Conservation (phyloP, 2,888 invertebrate species). For the Yponomeuta cagnagella region DNA sequence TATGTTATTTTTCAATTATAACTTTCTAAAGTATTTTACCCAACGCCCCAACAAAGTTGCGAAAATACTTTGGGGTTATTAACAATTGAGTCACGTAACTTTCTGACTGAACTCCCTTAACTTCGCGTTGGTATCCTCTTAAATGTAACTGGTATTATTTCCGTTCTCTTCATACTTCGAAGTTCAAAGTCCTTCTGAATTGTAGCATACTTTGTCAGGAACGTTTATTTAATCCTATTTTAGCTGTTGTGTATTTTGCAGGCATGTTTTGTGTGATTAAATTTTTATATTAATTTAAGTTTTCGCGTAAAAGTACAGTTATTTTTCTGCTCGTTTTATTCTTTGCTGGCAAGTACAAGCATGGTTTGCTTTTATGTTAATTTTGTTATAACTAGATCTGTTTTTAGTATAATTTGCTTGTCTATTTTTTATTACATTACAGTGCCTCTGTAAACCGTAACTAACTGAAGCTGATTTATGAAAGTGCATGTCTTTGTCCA, state of each 20-base stretch:
- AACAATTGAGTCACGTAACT: not conserved
- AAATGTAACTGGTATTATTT: not conserved
- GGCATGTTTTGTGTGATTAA: not conserved
- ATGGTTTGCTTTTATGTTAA: not conserved
- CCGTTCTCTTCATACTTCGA: not conserved
- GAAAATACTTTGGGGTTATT: not conserved
- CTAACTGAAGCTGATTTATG: not conserved
- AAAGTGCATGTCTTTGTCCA: not conserved
- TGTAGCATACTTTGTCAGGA: too few species aligned
- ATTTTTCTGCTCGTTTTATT: not conserved
- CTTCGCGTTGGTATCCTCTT: not conserved
- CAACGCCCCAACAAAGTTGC: not conserved
- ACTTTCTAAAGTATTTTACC: not conserved
- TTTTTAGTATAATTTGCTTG: not conserved
- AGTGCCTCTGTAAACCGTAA: not conserved
- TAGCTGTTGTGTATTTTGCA: not conserved
- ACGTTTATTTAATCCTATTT: too few species aligned
- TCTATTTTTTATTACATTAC: not conserved
- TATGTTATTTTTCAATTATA: not conserved
- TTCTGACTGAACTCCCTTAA: not conserved
- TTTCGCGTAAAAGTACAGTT: not conserved
- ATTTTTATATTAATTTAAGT: too few species aligned
- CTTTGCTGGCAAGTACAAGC: not conserved
- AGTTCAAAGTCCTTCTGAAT: too few species aligned
- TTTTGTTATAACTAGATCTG: not conserved